Evolutionary conservation across 2,888 invertebrate genomes (phyloP).

Genomic region (Elysia crispata): DNA sequence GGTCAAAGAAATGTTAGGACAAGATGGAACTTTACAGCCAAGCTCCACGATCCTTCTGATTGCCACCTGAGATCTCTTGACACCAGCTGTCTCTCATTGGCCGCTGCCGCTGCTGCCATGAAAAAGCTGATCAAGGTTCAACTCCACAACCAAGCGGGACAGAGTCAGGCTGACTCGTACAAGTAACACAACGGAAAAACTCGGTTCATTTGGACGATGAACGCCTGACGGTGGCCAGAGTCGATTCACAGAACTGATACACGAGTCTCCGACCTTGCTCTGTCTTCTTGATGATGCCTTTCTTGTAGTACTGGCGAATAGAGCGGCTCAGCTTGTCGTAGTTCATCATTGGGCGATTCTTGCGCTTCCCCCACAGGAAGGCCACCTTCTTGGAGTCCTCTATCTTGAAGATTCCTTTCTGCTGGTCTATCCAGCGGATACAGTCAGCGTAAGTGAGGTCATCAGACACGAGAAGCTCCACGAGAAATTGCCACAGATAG

Average conservation of each 20-base stretch:
- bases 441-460: slow-evolving; percentile 90
- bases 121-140: no score
- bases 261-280: slow-evolving; percentile 98
- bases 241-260: slow-evolving; percentile 91
- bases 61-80: no score
- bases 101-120: no score
- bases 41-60: no score
- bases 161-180: no score
- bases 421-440: slow-evolving; percentile 97
- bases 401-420: slow-evolving; percentile 94
- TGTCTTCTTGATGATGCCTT: slow-evolving; percentile 91
- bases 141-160: no score
- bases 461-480: slow-evolving; percentile 93
- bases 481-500: slow-evolving; percentile 99
- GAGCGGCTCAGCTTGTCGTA: slow-evolving; percentile 88
- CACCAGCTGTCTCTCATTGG: no score
- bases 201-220: neutral
- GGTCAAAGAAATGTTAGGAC: no score
- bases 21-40: no score
- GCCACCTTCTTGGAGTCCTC: slow-evolving; percentile 98
- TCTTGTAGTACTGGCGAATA: slow-evolving; percentile 54
- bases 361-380: slow-evolving; percentile 97
- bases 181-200: no score
- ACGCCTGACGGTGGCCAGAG: neutral
- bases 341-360: slow-evolving; percentile 99